Evolutionary conservation across 2,888 invertebrate genomes (phyloP).

Genomic region (Lithophane leautieri): DNA sequence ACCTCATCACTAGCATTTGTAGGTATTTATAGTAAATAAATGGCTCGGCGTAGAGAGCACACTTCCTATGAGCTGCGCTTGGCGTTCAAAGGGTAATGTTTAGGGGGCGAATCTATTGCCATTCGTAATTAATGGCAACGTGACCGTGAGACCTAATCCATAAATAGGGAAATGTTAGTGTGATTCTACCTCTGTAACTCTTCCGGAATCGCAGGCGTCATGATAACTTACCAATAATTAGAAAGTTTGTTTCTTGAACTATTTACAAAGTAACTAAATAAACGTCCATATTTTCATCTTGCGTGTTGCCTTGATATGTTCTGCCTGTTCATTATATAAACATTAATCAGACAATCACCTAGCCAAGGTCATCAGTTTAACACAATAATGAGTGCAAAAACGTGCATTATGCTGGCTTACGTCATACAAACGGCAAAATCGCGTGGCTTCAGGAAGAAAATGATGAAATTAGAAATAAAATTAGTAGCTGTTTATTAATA

Average conservation of each 20-base stretch:
- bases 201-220: neutral
- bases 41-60: too few relatives aligned
- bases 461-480: neutral
- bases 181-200: neutral
- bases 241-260: neutral
- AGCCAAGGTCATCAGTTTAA: conserved; percentile 30
- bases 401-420: conserved; percentile 12
- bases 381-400: conserved; percentile 35
- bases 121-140: neutral
- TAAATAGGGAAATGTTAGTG: neutral
- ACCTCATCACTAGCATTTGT: too few relatives aligned
- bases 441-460: conserved; percentile 15
- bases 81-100: too few relatives aligned
- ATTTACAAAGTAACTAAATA: conserved; percentile 1
- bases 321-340: conserved; percentile 30
- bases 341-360: conserved; percentile 34
- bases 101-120: too few relatives aligned
- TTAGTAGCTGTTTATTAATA: neutral
- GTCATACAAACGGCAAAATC: conserved; percentile 14
- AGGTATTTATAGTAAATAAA: too few relatives aligned
- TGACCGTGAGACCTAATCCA: neutral
- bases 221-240: neutral
- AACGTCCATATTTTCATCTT: conserved; percentile 12
- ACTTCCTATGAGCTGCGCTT: too few relatives aligned
- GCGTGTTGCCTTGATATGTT: conserved; percentile 14